These are phyloP conservation scores for Zapornia atra DNA, from an alignment of 2,113 vertebrate genomes.

Conservation along the genomic window DNA sequence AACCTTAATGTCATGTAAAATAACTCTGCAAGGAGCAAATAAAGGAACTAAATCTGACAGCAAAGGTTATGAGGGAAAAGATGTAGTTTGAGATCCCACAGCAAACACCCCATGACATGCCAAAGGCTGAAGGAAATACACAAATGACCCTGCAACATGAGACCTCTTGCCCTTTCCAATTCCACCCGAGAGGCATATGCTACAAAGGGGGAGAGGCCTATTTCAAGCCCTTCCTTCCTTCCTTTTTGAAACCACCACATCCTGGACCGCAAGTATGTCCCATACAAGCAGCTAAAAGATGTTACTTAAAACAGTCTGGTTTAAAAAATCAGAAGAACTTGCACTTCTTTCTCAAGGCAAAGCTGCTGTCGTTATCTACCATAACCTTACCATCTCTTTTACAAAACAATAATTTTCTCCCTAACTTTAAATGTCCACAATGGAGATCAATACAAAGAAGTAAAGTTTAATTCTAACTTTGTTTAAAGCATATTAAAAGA, in stretches of 20 bases:
- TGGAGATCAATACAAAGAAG: not conserved
- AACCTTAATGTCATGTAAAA: conserved; percentile 74
- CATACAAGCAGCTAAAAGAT: conserved; percentile 39
- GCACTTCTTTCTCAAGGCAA: conserved; percentile 7
- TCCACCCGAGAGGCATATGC: conserved; percentile 82
- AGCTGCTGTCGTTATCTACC: not conserved
- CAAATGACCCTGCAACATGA: conserved; percentile 82
- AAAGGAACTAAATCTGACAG: conserved; percentile 80
- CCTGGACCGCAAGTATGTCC: conserved; percentile 37
- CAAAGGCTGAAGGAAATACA: conserved; percentile 70
- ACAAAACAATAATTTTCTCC: not conserved
- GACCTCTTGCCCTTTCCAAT: conserved; percentile 84
- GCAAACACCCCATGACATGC: conserved; percentile 63
- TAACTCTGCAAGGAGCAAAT: conserved; percentile 73
- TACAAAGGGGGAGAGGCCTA: conserved; percentile 74
- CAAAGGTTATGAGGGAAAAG: conserved; percentile 81
- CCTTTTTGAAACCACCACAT: conserved; percentile 69
- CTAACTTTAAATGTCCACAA: not conserved
- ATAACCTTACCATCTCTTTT: not conserved
- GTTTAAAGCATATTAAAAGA: not conserved
- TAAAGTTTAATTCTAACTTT: not conserved
- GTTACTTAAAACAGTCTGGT: not conserved
- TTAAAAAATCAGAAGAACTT: conserved; percentile 4
- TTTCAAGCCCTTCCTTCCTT: conserved; percentile 70
- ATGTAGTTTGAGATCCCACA: conserved; percentile 77